Evolutionary conservation across 2,888 invertebrate genomes (phyloP), one percentile per base, ranked within the genome.

Genomic region (Ophion ventricosus): DNA sequence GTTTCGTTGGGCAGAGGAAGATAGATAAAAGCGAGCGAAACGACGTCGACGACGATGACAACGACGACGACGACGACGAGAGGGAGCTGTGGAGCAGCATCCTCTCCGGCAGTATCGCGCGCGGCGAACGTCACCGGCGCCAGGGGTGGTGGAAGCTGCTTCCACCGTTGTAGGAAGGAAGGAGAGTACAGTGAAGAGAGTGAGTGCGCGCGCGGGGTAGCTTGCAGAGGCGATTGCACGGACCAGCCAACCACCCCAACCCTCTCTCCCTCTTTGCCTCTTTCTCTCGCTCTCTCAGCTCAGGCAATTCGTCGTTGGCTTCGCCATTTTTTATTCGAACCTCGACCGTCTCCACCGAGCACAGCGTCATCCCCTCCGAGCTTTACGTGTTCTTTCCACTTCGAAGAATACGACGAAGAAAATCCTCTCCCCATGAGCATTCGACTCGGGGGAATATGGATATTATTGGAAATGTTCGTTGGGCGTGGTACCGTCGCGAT

Each of bases 291-390:
- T 72, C 61, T 29, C 59, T 29, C 17, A 49, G 80, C 85, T 82
- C 88, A 87, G 88, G 87, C 89, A 88, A 89, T 89, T 87, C 87
- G 88, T 88, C 86, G 85, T 86, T 88, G 86, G 85, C 80, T 88
- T 88, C 89, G 88, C 90, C 90, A 90, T 90, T 89, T 90, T 88
- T 87, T 88, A 85, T 84, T 76, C 84, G 79, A 79, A 79, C 81
- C 70, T 84, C 82, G 74, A 70, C 75, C 78, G 79, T 63, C 77
- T 81, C 78, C 75, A 23, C 63, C 43, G 35, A 35, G 56, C 17
- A 69, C 61, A 72, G 67, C 76, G 72, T 70, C 69, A 49, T 85
- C 57, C 74, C 80, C 75, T 59, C 35, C 25, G 43, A 66, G 67
- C 61, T 72, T 72, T 76, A 35, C 73, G 54, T 82, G 74, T 79